Conservation (phyloP, 2,888 invertebrate species). For the Harpagoxenus sublaevis region DNA sequence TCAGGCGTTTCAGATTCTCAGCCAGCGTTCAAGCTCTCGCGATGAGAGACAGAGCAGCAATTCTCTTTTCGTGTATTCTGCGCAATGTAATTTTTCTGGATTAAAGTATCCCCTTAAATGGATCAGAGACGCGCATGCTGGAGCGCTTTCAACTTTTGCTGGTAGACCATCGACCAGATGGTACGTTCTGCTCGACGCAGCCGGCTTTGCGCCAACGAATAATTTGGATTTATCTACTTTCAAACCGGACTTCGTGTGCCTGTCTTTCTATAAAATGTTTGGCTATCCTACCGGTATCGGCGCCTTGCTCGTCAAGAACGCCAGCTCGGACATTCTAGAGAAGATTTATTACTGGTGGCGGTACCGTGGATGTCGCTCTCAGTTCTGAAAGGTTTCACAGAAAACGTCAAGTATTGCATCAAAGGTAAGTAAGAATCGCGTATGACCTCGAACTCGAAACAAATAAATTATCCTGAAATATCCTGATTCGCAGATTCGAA, state of each 20-base stretch:
- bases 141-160: slow-evolving; percentile 87
- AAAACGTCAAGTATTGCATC: slow-evolving; percentile 89
- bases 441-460: background rate
- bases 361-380: slow-evolving; percentile 95
- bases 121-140: slow-evolving; percentile 89
- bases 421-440: slow-evolving; percentile 88
- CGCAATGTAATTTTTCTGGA: slow-evolving; percentile 98
- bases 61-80: slow-evolving; percentile 94
- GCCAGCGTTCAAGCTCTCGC: slow-evolving; percentile 73
- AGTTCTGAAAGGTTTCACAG: slow-evolving; percentile 91
- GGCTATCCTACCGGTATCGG: slow-evolving; percentile 98
- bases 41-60: slow-evolving; percentile 77
- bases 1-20: slow-evolving; percentile 87
- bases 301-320: slow-evolving; percentile 93
- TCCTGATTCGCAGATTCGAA: slow-evolving; percentile 91
- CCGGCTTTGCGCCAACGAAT: slow-evolving; percentile 93
- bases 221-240: slow-evolving; percentile 90
- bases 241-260: slow-evolving; percentile 95
- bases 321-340: slow-evolving; percentile 88
- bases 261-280: slow-evolving; percentile 99
- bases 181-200: slow-evolving; percentile 95
- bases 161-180: slow-evolving; percentile 87
- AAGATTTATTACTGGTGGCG: slow-evolving; percentile 97
- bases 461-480: slow-evolving; percentile 4
- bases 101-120: slow-evolving; percentile 94